Evolutionary conservation across 2,888 invertebrate species (phyloP).

Genomic region (Ornithoptera alexandrae): DNA sequence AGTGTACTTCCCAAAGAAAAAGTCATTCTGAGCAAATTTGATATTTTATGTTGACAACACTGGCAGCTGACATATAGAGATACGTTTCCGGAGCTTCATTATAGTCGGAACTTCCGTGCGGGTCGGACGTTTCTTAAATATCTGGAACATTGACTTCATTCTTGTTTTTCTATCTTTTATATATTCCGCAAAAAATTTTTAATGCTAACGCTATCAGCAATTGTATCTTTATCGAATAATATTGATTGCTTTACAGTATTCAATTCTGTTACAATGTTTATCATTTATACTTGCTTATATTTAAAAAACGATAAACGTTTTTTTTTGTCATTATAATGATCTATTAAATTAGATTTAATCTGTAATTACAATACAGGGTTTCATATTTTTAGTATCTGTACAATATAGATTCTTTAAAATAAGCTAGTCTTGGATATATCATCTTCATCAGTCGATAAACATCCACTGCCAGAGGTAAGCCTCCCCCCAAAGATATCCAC

Average conservation of each 20-base stretch:
- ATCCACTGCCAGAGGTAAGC: too few species aligned
- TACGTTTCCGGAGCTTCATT: constrained; percentile 27
- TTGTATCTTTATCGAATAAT: background rate
- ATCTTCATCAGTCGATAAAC: too few species aligned
- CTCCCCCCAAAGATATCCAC: too few species aligned
- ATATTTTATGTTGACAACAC: constrained; percentile 25
- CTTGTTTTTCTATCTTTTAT: constrained; percentile 10
- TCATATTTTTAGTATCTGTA: too few species aligned
- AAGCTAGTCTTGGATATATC: too few species aligned
- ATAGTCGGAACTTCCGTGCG: constrained; percentile 25
- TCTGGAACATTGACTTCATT: constrained; percentile 23
- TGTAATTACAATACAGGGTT: too few species aligned
- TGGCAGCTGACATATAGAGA: constrained; percentile 23
- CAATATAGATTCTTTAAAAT: too few species aligned
- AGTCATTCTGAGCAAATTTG: constrained; percentile 20
- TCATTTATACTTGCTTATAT: background rate
- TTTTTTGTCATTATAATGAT: background rate
- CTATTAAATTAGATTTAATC: too few species aligned
- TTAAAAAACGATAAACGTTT: background rate
- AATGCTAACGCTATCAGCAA: background rate
- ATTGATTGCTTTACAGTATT: background rate
- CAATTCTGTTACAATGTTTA: background rate
- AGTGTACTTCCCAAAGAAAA: constrained; percentile 9
- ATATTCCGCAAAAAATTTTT: constrained; percentile 10
- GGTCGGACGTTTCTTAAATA: constrained; percentile 20